These are phyloP conservation scores for Latrodectus elegans DNA, from an alignment of 2,888 invertebrate species.

Conservation along the genomic window DNA sequence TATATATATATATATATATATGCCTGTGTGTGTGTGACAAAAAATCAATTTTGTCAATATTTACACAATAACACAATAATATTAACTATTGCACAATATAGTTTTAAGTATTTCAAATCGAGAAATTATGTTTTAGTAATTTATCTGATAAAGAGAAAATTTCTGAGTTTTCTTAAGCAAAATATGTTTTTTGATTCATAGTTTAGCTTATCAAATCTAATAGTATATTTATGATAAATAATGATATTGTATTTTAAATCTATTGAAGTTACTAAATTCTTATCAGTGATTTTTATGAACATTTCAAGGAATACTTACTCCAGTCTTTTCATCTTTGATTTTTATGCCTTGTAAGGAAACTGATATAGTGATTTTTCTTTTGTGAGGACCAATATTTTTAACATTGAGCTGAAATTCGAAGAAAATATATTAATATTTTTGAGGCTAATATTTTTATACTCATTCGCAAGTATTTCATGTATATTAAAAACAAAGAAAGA, in stretches of 20 bases:
- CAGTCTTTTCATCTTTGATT: constrained; percentile 94
- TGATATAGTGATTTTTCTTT: constrained; percentile 95
- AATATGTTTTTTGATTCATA: background rate
- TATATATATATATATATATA: too few relatives aligned
- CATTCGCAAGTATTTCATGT: too few relatives aligned
- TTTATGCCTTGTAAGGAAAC: constrained; percentile 96
- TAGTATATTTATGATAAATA: background rate
- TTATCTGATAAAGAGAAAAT: background rate
- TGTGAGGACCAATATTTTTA: constrained; percentile 96
- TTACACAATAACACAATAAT: too few relatives aligned
- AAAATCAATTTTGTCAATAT: too few relatives aligned
- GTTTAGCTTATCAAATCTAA: background rate
- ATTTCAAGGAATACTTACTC: constrained; percentile 79
- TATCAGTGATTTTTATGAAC: background rate
- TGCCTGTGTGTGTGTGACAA: too few relatives aligned
- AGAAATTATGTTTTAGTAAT: background rate
- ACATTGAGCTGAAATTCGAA: constrained; percentile 72
- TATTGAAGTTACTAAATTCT: background rate
- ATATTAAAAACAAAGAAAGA: too few relatives aligned
- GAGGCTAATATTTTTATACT: too few relatives aligned
- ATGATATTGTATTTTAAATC: background rate
- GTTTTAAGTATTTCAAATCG: too few relatives aligned
- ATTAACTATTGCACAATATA: too few relatives aligned
- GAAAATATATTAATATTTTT: background rate
- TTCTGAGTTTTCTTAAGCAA: background rate